These are phyloP conservation scores for Takifugu ocellatus DNA, from an alignment of 2,797 vertebrate genomes.

Conservation along the genomic window DNA sequence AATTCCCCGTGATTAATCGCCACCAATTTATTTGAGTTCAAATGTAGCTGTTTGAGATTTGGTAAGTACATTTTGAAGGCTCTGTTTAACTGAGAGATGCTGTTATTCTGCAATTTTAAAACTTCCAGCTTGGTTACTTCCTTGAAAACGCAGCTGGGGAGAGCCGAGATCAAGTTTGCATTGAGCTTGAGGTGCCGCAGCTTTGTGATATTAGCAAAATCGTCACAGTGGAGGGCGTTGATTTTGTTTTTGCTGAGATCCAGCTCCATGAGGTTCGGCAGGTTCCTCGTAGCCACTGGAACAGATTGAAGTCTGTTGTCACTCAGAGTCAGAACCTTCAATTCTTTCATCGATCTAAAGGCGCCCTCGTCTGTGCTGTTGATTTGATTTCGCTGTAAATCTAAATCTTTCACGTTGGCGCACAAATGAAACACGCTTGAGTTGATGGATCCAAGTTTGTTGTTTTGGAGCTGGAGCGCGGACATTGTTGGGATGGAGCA, in stretches of 20 bases:
- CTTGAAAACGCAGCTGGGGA: conserved; percentile 50
- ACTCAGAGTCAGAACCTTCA: conserved; percentile 49
- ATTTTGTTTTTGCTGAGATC: conserved; percentile 68
- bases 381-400: conserved; percentile 43
- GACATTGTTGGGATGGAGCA: conserved; percentile 67
- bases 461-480: conserved; percentile 49
- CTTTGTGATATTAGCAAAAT: conserved; percentile 56
- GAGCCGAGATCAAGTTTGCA: conserved; percentile 44
- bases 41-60: conserved; percentile 46
- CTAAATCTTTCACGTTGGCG: conserved; percentile 43
- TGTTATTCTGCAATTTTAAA: conserved; percentile 53
- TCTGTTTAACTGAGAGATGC: conserved; percentile 24
- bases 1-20: conserved; percentile 26
- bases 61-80: conserved; percentile 51
- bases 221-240: conserved; percentile 22
- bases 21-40: conserved; percentile 54
- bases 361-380: conserved; percentile 13
- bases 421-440: conserved; percentile 50
- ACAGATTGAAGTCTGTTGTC: conserved; percentile 49
- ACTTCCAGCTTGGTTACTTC: conserved; percentile 43
- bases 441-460: conserved; percentile 44
- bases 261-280: conserved; percentile 53
- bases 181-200: conserved; percentile 54
- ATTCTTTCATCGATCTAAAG: conserved; percentile 34
- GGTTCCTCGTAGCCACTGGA: conserved; percentile 39